These are phyloP conservation scores for Silurus glanis DNA, from an alignment of 2,113 vertebrate species.

Conservation along the genomic window DNA sequence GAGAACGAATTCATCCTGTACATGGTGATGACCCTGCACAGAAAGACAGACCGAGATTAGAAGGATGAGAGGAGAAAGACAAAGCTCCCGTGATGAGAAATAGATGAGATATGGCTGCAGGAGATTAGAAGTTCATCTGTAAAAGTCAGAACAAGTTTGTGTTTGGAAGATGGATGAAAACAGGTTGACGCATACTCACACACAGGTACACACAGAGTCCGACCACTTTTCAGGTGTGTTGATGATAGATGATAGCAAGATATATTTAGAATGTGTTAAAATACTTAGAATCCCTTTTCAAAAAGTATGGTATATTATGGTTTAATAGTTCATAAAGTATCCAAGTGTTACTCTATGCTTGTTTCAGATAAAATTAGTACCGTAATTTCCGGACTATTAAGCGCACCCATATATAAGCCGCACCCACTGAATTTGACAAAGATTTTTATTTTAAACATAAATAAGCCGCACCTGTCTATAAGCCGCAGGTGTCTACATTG, in stretches of 20 bases:
- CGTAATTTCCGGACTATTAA: too few relatives aligned
- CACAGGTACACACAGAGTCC: neutral
- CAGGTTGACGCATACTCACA: neutral
- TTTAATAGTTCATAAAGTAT: neutral
- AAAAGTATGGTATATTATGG: neutral
- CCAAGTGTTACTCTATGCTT: neutral
- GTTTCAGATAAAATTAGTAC: neutral
- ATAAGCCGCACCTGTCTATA: too few relatives aligned
- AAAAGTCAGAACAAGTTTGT: slow-evolving; percentile 20
- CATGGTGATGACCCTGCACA: slow-evolving; percentile 74
- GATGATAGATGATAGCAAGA: neutral
- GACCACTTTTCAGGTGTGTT: neutral
- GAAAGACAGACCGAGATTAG: slow-evolving; percentile 27
- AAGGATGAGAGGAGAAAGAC: neutral
- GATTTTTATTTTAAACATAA: too few relatives aligned
- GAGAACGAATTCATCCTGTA: slow-evolving; percentile 74
- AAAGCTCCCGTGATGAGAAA: neutral
- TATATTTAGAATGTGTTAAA: too few relatives aligned
- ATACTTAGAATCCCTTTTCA: neutral
- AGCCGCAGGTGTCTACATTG: too few relatives aligned
- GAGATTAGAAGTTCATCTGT: slow-evolving; percentile 7
- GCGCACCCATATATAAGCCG: too few relatives aligned
- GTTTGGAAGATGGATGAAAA: slow-evolving; percentile 5
- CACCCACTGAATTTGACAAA: too few relatives aligned
- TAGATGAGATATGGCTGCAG: neutral